Conservation (phyloP, 2,888 invertebrate genomes). For the Torymus tubicola region DNA sequence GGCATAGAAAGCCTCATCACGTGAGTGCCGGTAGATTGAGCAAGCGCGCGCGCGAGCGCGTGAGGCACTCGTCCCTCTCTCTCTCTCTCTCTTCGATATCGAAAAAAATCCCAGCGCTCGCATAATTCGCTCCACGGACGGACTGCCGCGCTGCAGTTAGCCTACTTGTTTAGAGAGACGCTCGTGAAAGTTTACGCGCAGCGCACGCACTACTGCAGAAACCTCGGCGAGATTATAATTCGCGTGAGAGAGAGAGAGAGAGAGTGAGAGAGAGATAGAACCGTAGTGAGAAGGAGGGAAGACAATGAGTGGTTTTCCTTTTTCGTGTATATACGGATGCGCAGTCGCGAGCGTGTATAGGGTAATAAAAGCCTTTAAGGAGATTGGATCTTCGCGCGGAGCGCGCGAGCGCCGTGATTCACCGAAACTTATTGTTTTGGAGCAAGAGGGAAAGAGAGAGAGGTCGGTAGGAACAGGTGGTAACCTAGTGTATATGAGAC, state of each 20-base stretch:
- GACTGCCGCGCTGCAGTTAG: constrained; percentile 30
- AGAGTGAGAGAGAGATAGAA: background rate
- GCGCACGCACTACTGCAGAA: background rate
- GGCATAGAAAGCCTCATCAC: constrained; percentile 20
- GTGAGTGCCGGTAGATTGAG: background rate
- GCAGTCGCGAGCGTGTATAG: background rate
- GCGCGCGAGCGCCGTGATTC: background rate
- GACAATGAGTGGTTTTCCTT: constrained; percentile 15
- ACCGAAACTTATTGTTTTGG: constrained; percentile 28
- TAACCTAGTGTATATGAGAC: too few species aligned
- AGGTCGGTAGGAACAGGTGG: too few species aligned
- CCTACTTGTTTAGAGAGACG: constrained; percentile 30
- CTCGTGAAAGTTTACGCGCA: constrained; percentile 25
- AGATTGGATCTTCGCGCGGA: constrained; percentile 17
- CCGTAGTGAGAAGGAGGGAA: background rate
- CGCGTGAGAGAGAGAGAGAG: background rate
- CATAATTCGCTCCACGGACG: background rate
- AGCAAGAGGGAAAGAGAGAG: background rate
- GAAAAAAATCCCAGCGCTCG: too few species aligned
- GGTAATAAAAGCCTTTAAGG: constrained; percentile 30
- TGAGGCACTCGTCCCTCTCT: too few species aligned
- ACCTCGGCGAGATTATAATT: constrained; percentile 9
- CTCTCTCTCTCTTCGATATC: too few species aligned
- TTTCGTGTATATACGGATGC: background rate
- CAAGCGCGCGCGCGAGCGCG: too few species aligned